Evolutionary conservation across 2,888 invertebrate genomes (phyloP), one percentile per base, ranked within the genome.

Genomic region (Noctua fimbriata): DNA sequence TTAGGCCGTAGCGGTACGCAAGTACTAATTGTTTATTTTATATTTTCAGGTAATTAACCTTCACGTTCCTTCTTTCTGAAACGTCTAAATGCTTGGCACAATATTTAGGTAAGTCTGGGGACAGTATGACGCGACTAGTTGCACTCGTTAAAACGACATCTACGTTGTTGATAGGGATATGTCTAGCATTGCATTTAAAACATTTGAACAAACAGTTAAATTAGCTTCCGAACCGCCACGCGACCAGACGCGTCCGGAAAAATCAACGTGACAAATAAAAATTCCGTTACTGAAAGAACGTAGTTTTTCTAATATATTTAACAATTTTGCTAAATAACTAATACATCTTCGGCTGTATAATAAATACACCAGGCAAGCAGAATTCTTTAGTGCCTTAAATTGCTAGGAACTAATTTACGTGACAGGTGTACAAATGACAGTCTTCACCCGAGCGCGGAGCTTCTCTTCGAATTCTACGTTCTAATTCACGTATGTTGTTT

Each of bases 11-110:
- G 81, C 71, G 82, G 72, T 81, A 80, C 78, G 83, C 78, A 73
- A 78, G 82, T 91, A 90, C 92, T 94, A 92, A 95, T 94, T 94
- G 92, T 95, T 93, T 93, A 90, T 95, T 95, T 93, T 94, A 92
- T 94, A 92, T 94, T 96, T 96, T 95, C 96, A 96, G 95, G 96
- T 96, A 96, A 96, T 95, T 96, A 96, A 95, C 96, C 95, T 96
- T 96, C 95, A 95, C 94, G 94, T 96, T 95, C 94, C 93, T 94
- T 93, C 93, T 94, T 94, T 94, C 92, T 93, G 93, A 93, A 36
- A 93, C 93, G 92, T 92, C 91, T 93, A 91, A 94, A 94, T 93
- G 94, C 91, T 96, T 96, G 96, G 96, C 96, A 93, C 95, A 94
- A 93, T 92, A 92, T 93, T 93, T 93, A 91, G 95, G 95, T 96